Conservation (phyloP, 2,888 invertebrate genomes). For the Tanypteryx hageni region DNA sequence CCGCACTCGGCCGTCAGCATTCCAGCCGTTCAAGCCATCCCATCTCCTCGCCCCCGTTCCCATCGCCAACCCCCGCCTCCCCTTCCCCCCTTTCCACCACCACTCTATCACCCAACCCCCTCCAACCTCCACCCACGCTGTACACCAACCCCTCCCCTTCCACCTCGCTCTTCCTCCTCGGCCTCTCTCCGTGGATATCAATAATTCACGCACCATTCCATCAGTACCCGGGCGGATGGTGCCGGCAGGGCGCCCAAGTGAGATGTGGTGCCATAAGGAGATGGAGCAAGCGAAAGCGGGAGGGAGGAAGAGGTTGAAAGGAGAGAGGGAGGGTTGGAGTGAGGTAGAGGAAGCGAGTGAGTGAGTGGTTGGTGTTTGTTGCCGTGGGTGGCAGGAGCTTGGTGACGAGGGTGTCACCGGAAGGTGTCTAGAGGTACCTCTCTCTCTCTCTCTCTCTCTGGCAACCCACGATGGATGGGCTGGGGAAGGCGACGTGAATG, state of each 20-base stretch:
- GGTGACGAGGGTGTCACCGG: slow-evolving; percentile 32
- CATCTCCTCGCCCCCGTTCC: neutral
- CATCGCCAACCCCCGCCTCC: no score
- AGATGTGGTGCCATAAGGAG: slow-evolving; percentile 28
- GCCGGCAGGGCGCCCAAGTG: neutral
- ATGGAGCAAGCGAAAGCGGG: no score
- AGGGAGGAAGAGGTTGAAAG: no score
- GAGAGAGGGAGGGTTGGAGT: no score
- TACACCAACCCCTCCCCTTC: no score
- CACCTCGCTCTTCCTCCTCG: no score
- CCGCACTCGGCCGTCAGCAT: neutral
- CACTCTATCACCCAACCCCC: no score
- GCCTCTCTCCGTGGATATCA: neutral
- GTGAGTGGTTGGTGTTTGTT: no score
- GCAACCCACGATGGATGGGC: neutral
- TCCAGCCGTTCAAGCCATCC: neutral
- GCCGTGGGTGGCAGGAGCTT: neutral
- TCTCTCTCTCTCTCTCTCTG: neutral
- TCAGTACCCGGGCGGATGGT: neutral
- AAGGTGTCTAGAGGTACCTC: slow-evolving; percentile 31
- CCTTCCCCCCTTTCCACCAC: no score
- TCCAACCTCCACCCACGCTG: no score
- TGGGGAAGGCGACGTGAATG: neutral
- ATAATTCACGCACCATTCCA: slow-evolving; percentile 32
- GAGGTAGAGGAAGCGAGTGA: no score